Percentiles rank a stretch among this genome's conserved stretches.
Conservation (phyloP, 2,888 invertebrate genomes). For the Malacosoma neustria region DNA sequence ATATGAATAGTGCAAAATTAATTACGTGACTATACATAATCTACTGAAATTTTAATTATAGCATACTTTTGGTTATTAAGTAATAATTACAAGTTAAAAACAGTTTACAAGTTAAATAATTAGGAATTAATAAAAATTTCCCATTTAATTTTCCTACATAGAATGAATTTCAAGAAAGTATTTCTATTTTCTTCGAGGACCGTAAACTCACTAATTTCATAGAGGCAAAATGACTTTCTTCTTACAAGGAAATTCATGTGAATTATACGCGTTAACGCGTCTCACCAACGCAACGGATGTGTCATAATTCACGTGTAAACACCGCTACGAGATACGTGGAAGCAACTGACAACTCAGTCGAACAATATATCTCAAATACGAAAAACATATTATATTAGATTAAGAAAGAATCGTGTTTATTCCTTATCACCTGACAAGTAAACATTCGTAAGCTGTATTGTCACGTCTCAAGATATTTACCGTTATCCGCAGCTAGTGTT, state of each 20-base stretch:
- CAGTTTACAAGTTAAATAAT: constrained; percentile 5
- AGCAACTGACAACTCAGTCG: constrained; percentile 16
- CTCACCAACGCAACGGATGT: constrained; percentile 29
- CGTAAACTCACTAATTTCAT: constrained; percentile 36
- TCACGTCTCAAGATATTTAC: constrained; percentile 57
- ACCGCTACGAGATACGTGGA: constrained; percentile 59
- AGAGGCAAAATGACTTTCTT: constrained; percentile 32
- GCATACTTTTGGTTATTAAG: neutral
- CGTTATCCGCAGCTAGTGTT: constrained; percentile 59
- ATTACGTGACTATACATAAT: neutral
- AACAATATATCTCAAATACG: no score
- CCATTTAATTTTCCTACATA: constrained; percentile 6
- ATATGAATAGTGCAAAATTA: neutral
- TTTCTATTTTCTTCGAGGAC: constrained; percentile 55
- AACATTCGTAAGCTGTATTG: constrained; percentile 56
- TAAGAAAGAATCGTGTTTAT: constrained; percentile 2
- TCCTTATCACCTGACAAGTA: constrained; percentile 60
- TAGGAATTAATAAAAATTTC: constrained; percentile 10
- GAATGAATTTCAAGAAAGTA: constrained; percentile 25
- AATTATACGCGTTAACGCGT: constrained; percentile 19
- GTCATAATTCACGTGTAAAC: constrained; percentile 67
- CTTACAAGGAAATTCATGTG: constrained; percentile 26
- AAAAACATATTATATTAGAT: neutral
- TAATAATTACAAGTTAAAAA: neutral
- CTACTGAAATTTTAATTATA: neutral